Percentiles rank a stretch among this genome's conserved stretches.
Conservation (phyloP, 2,888 invertebrate genomes). For the Trisateles emortualis region DNA sequence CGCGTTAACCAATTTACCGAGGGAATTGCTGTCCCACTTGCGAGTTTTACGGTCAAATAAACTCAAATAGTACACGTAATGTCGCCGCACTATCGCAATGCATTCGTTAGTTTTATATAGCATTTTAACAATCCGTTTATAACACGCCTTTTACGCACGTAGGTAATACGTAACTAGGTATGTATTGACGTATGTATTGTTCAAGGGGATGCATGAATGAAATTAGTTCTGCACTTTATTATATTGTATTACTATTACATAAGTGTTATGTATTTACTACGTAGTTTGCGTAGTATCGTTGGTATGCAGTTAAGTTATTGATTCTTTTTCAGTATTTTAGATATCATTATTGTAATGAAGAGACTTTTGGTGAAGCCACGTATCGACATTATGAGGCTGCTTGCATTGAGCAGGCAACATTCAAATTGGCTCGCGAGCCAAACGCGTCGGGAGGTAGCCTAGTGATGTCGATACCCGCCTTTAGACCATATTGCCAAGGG, state of each 20-base stretch:
- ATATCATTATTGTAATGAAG: too few relatives aligned
- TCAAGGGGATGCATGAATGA: not conserved
- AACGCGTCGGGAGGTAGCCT: too few relatives aligned
- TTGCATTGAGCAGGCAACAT: too few relatives aligned
- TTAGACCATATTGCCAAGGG: too few relatives aligned
- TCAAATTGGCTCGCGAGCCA: too few relatives aligned
- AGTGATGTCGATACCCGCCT: too few relatives aligned
- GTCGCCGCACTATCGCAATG: conserved; percentile 28
- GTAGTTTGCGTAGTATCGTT: not conserved
- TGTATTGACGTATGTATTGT: not conserved
- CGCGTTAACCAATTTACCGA: conserved; percentile 64
- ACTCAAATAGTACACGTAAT: conserved; percentile 52
- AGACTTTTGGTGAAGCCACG: too few relatives aligned
- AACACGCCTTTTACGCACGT: conserved; percentile 1
- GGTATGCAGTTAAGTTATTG: too few relatives aligned
- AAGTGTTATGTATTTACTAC: not conserved
- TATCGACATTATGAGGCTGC: too few relatives aligned
- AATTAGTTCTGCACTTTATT: not conserved
- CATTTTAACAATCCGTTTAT: conserved; percentile 43
- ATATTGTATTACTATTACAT: not conserved
- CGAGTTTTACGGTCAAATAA: conserved; percentile 67
- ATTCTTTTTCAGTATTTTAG: too few relatives aligned
- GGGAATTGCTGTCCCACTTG: conserved; percentile 67
- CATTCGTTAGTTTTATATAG: conserved; percentile 41
- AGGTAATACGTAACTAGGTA: conserved; percentile 14